Conservation (phyloP, 2,797 vertebrate genomes). For the Oryzias dopingdopingensis region DNA sequence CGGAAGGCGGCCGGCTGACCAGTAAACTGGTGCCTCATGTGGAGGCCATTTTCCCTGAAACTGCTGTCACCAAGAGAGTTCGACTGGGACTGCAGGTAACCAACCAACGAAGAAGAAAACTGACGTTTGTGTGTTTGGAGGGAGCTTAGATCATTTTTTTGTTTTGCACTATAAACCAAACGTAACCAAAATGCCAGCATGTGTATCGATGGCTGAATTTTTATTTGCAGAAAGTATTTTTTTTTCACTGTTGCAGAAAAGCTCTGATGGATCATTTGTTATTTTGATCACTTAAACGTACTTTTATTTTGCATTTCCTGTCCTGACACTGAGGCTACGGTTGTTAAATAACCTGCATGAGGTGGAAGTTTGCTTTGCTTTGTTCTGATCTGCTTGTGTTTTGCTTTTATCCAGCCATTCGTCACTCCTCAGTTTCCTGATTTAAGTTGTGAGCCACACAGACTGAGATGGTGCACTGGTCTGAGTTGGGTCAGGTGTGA, state of each 20-base stretch:
- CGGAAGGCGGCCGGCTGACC: constrained; percentile 88
- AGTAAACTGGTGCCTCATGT: constrained; percentile 90
- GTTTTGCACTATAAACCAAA: too few relatives aligned
- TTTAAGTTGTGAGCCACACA: constrained; percentile 73
- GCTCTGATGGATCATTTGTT: constrained; percentile 17
- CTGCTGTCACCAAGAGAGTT: constrained; percentile 93
- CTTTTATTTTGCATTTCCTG: constrained; percentile 30
- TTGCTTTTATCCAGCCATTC: constrained; percentile 69
- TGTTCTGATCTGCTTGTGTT: constrained; percentile 60
- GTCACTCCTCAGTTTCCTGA: constrained; percentile 71
- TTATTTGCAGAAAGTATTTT: constrained; percentile 1
- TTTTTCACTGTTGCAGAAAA: background rate
- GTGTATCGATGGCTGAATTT: constrained; percentile 9
- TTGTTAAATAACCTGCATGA: constrained; percentile 39
- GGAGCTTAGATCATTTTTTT: too few relatives aligned
- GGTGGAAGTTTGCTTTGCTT: constrained; percentile 50
- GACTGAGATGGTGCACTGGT: constrained; percentile 66
- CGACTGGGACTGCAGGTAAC: constrained; percentile 92
- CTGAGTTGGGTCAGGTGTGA: constrained; percentile 69
- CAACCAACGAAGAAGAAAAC: too few relatives aligned
- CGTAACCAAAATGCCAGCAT: background rate
- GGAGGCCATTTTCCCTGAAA: constrained; percentile 92
- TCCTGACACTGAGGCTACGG: constrained; percentile 34
- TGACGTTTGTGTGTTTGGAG: background rate
- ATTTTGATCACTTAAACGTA: constrained; percentile 17